Base-by-base conservation (phyloP, 2,888 invertebrate genomes). In the Lepas anatifera region DNA sequence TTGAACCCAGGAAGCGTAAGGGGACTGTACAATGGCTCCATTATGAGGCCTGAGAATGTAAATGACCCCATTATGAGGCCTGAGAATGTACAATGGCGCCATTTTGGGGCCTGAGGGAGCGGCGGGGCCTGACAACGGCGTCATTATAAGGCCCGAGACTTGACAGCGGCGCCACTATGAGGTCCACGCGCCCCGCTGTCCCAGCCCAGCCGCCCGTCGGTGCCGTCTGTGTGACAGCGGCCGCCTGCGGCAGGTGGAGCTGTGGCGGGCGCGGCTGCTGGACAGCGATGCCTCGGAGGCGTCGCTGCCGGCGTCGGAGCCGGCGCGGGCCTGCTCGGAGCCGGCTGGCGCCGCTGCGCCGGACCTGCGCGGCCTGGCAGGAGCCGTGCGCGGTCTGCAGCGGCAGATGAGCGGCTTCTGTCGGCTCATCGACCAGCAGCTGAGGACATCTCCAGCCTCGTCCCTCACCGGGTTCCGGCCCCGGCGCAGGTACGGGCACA, bases 341-440 rank as follows among this genome's bases (percentile, higher is more conserved):
- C 39, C 39, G 39, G 39, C 50, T 25, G n/a, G 25, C 50, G 32
- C 22, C 13, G 16, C 58, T 0, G 35, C 11, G 22, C 58, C 58
- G 4, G 58, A 58, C 32, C 58, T 58, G 58, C 58, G 58, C 22
- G 32, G 58, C 18, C 58, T 58, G 58, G 58, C 58, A 16, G 58
- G 58, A 4, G 58, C 58, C 32, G 58, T 58, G 58, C 58, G 58
- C 58, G 58, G 58, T 22, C 58, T 58, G 3, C 58, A 58, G 58
- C 32, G 35, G 2, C 58, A 58, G 58, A 58, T 58, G 58, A 58
- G 35, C 58, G 58, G 58, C 58, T 32, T 58, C 58, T 58, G 58
- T 18, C 58, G 35, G 35, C 58, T 58, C 32, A 35, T 58, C 25
- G 58, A 58, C 58, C 27, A 52, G n/a, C 39, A 39, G 39, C 39